Evolutionary conservation across 2,888 invertebrate species (phyloP).

Genomic region (Tetheella fluctuosa): DNA sequence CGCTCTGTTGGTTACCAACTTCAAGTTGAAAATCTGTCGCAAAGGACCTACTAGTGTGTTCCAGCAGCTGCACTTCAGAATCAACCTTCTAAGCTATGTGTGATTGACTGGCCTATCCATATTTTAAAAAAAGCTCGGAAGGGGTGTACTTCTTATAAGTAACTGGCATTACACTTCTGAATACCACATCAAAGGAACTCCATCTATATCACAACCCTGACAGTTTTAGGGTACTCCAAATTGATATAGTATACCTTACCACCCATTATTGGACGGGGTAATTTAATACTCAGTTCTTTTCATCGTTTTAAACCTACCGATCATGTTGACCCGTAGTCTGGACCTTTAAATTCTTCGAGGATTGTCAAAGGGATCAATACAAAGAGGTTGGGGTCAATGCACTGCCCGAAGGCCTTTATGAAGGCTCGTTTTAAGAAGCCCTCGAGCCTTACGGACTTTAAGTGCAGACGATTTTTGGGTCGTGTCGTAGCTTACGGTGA

Average conservation of each 20-base stretch:
- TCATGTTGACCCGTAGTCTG: not conserved
- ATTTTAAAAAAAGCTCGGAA: not conserved
- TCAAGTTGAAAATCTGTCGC: no score
- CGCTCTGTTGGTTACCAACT: no score
- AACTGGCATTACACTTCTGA: no score
- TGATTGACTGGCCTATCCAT: no score
- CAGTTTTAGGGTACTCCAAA: not conserved
- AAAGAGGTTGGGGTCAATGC: conserved; percentile 53
- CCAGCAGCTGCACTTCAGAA: no score
- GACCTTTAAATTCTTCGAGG: conserved; percentile 18
- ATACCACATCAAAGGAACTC: not conserved
- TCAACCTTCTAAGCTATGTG: no score
- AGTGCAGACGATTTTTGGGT: conserved; percentile 42
- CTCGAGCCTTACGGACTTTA: conserved; percentile 47
- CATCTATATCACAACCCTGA: not conserved
- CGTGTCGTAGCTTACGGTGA: conserved; percentile 20
- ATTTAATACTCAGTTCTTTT: not conserved
- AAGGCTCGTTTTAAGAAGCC: conserved; percentile 58
- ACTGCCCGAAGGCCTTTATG: conserved; percentile 50
- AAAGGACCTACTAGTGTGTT: no score
- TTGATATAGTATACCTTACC: not conserved
- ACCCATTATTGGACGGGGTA: not conserved
- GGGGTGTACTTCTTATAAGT: not conserved
- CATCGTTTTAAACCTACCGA: not conserved
- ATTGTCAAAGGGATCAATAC: conserved; percentile 31